Base-by-base conservation (phyloP, 1,140 invertebrate genomes). In the Rhopalosiphum maidis region DNA sequence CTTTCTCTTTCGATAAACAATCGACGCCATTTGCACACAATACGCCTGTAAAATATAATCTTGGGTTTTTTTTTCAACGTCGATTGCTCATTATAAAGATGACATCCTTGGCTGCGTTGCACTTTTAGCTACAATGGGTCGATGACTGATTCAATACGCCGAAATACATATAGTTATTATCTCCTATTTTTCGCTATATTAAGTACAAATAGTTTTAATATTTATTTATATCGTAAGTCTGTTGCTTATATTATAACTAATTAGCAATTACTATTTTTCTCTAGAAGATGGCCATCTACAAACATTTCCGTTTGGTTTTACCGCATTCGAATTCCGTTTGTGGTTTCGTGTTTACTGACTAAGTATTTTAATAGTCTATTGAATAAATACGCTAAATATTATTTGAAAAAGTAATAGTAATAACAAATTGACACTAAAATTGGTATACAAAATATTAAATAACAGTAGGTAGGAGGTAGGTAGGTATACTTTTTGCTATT, bases 231-330 rank as follows among this genome's bases (percentile, higher is more conserved):
- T 43, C 23, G 8, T 7, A 25, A 85, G 21, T 85, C 82, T 85
- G 21, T 25, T 85, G 23, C 21, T 18, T 37, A 41, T 41, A 41
- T 9, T 43, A 85, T 41, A 41, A 46, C 25, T 88, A 48, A 88
- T 48, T 88, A 88, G 46, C n/a, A 88, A 88, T 88, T 21, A 88
- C 46, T 22, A 48, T 41, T 51, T n/a, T 35, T 88, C 30, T 48
- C 15, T 21, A 35, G 86, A 88, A 48, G 85, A 35, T 30, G 30
- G 46, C 8, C 15, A 77, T 77, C 11, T 77, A 88, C 46, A 88
- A 88, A n/a, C 46, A 41, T 86, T 88, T 88, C 43, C 86, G 86
- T 35, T 51, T 35, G 85, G 85, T 86, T 86, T 86, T 46, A 51
- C 86, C 86, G 5, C 86, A 88, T 88, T 88, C 35, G n/a, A 48